phyloP scores from a whole-genome alignment of 2,888 invertebrate species.

The Drosophila mettleri region DNA sequence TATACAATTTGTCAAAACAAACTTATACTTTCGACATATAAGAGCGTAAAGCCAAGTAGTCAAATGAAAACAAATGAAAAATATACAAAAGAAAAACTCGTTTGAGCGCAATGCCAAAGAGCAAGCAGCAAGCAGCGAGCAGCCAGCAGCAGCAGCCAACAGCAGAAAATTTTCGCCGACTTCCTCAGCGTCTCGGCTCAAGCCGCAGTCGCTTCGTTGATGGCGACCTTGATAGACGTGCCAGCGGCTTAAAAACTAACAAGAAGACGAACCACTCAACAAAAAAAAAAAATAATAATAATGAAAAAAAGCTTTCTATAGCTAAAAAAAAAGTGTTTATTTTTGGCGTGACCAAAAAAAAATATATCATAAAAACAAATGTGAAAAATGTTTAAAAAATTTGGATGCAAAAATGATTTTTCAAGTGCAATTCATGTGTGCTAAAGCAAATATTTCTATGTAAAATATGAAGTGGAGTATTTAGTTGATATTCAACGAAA shows the following conservation, averaged over 20 bases:
- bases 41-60: constrained; percentile 60
- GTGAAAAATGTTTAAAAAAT: constrained; percentile 43
- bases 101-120: constrained; percentile 23
- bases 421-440: constrained; percentile 6
- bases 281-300: not conserved
- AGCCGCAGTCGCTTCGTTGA: constrained; percentile 82
- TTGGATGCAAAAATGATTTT: not conserved
- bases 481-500: constrained; percentile 5
- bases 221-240: constrained; percentile 86
- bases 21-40: constrained; percentile 78
- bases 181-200: constrained; percentile 45
- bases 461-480: not conserved
- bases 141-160: not conserved
- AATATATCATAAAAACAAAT: constrained; percentile 27
- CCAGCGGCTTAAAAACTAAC: constrained; percentile 71
- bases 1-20: constrained; percentile 79
- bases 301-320: constrained; percentile 59
- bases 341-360: constrained; percentile 55
- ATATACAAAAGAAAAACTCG: constrained; percentile 18
- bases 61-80: constrained; percentile 18
- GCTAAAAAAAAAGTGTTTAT: constrained; percentile 31
- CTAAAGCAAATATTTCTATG: not conserved
- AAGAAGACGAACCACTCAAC: not conserved
- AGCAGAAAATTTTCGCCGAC: constrained; percentile 49
- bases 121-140: constrained; percentile 2